A percentile compares a stretch with the other conserved stretches of the same genome.
Evolutionary conservation across 2,888 invertebrate species (phyloP).

Genomic region (Sphecodes monilicornis): DNA sequence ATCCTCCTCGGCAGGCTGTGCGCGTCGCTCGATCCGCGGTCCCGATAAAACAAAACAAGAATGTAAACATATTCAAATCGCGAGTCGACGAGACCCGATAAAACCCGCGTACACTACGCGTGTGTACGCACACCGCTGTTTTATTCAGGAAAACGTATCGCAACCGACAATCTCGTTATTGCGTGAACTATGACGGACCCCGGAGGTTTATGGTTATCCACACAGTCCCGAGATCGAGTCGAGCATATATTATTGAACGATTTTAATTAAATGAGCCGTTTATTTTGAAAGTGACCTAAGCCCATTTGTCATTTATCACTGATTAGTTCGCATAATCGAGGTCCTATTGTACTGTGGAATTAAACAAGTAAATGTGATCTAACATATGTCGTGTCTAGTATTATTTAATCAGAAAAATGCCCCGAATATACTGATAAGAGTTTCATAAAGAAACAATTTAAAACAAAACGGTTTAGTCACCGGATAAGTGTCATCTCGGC

Average conservation of each 20-base stretch:
- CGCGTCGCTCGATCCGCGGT: constrained; percentile 25
- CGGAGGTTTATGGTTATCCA: not conserved
- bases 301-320: too few species aligned
- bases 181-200: constrained; percentile 1
- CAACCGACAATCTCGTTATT: constrained; percentile 44
- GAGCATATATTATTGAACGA: not conserved
- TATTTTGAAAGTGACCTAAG: too few species aligned
- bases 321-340: too few species aligned
- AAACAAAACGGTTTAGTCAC: too few species aligned
- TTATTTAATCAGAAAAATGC: too few species aligned
- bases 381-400: too few species aligned
- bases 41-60: constrained; percentile 60
- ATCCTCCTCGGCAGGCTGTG: constrained; percentile 31
- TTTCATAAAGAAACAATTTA: too few species aligned
- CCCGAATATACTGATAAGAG: too few species aligned
- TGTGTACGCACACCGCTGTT: constrained; percentile 22
- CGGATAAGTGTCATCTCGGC: too few species aligned
- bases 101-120: not conserved
- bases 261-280: not conserved
- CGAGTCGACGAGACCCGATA: not conserved
- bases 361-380: too few species aligned
- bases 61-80: constrained; percentile 64
- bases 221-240: not conserved
- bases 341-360: too few species aligned
- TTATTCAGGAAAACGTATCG: constrained; percentile 36